Conservation (phyloP, 2,113 vertebrate species). For the Cettia cetti region DNA sequence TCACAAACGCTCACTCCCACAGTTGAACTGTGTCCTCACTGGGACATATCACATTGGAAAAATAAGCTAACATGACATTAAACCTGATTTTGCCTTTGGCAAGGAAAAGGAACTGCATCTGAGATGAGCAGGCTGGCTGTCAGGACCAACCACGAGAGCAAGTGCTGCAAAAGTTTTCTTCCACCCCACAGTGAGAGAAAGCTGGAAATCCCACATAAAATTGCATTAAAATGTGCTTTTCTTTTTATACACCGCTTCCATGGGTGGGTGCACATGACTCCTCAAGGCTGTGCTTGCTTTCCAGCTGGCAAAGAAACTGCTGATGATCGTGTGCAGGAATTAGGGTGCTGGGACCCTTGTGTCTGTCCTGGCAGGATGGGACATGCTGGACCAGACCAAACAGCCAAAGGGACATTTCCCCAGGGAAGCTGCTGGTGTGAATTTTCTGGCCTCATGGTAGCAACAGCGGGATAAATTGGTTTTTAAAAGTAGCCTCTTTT, state of each 20-base stretch:
- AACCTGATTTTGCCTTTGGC: neutral
- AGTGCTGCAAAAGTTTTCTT: neutral
- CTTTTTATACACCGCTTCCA: fast-evolving
- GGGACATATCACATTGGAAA: neutral
- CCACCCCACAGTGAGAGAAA: neutral
- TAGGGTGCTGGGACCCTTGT: neutral
- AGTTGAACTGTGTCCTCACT: neutral
- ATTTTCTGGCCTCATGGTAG: fast-evolving
- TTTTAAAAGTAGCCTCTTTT: neutral
- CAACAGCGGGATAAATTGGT: neutral
- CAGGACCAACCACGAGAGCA: neutral
- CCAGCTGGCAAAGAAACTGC: neutral
- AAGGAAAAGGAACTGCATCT: neutral
- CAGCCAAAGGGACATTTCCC: neutral
- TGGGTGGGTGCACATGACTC: fast-evolving
- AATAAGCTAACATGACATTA: conserved; percentile 12
- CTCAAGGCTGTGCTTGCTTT: neutral
- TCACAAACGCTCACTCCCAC: neutral
- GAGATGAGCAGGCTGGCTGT: neutral
- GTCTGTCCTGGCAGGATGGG: neutral
- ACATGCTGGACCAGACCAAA: neutral
- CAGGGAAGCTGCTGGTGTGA: neutral
- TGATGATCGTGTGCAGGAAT: fast-evolving
- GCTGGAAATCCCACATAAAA: neutral
- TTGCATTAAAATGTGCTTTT: neutral